Base-by-base conservation (phyloP, 2,888 invertebrate genomes). In the Neoascia interrupta region DNA sequence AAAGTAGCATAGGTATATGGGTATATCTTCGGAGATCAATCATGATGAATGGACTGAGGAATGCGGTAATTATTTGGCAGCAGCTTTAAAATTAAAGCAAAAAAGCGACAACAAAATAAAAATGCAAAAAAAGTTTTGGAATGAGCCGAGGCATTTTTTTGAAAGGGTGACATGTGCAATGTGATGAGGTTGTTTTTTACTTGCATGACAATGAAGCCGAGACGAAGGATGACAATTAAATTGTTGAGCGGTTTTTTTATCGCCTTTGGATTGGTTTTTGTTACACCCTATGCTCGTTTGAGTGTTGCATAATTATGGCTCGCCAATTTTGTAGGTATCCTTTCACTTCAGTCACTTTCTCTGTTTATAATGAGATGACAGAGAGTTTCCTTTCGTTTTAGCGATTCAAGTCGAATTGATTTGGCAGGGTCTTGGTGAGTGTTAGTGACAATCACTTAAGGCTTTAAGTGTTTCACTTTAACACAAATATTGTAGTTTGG, bases 161-260 rank as follows among this genome's bases (percentile, higher is more conserved):
- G 56, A 66, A 47, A 47, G 64, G 58, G 60, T 61, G 61, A 79
- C 79, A 61, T 68, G 73, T 79, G 66, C 51, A 47, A 61, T 56
- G 60, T 31, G 70, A 45, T 45, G 53, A 31, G 45, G 3, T 21
- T 37, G 11, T 66, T 28, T 49, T 54, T 36, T 34, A n/a, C 4
- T 43, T 15, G 26, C n/a, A n/a, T 37, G 10, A 11, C 15, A 37
- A 23, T 43, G 51, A 63, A n/a, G n/a, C n/a, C 45, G 34, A 53
- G 60, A 72, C 53, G 72, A 70, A 79, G 73, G 73, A 73, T 79
- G 73, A 66, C 63, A 79, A 79, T 79, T 79, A 56, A 66, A 73
- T 79, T 79, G 73, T 72, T 72, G 66, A 79, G 49, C 66, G 73
- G 49, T 28, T 53, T 47, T 63, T 64, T 43, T 21, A 19, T 47